Evolutionary conservation across 1,140 invertebrate genomes (phyloP), one percentile per base, ranked within the genome.

Genomic region (Aphis craccivora): DNA sequence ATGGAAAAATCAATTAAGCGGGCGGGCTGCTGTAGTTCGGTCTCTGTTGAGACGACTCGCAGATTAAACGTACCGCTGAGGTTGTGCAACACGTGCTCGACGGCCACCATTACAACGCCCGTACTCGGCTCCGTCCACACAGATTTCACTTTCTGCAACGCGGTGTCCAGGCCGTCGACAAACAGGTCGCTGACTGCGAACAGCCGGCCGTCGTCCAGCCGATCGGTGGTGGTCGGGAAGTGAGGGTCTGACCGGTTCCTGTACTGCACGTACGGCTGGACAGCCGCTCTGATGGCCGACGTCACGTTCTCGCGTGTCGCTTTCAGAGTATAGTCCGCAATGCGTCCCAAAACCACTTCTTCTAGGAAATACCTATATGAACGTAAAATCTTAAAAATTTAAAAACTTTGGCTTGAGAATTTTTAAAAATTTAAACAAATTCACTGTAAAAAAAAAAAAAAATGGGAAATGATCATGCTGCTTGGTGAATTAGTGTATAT

Each of bases 211-310:
- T 90, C 23, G 22, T 60, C 40, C 55, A 90, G 55, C 23, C 55
- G n/a, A 8, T 51, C 88, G 20, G 30, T 7, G 37, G 53, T 8
- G 48, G 25, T 25, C 40, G 89, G 53, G 9, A 90, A 90, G 25
- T 90, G 89, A 23, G 89, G 23, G 53, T 90, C 89, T 35, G 89
- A 90, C 23, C 55, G 40, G 25, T 90, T 90, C 40, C 35, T 20
- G 25, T 40, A 90, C 37, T 40, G n/a, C 18, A 90, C 51, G 51
- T 53, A 90, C 23, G 88, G 88, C 30, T 53, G 45, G 51, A 90
- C 51, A 20, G 51, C 53, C 35, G 53, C 89, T 90, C 89, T 37
- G 53, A 90, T 90, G 9, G 89, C 53, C 18, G 89, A 55, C 43
- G 89, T 90, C 37, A 90, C 89, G 40, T 90, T 90, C 22, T 90